phyloP scores from a whole-genome alignment of 1,140 invertebrate species.

The Diachasmimorpha longicaudata region DNA sequence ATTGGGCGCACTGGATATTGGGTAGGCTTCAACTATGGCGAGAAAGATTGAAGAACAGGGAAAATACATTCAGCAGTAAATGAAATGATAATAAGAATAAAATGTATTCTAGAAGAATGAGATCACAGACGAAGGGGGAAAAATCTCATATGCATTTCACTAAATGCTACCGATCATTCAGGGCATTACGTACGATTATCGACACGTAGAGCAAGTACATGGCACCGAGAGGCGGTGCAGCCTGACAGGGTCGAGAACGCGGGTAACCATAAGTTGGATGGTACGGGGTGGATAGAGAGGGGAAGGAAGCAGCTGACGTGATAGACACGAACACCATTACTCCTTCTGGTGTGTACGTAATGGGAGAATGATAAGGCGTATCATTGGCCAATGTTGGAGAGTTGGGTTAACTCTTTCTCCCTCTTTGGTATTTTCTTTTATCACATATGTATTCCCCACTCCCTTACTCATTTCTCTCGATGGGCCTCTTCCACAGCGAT shows the following conservation, averaged over 20 bases:
- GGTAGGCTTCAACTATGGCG: neutral
- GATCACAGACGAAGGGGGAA: neutral
- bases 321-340: constrained; percentile 37
- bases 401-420: constrained; percentile 34
- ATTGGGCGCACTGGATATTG: neutral
- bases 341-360: constrained; percentile 35
- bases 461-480: constrained; percentile 8
- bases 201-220: constrained; percentile 12
- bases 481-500: no score
- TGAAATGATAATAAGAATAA: neutral
- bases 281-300: constrained; percentile 29
- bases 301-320: constrained; percentile 44
- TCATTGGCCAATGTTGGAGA: constrained; percentile 46
- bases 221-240: constrained; percentile 28
- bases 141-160: neutral
- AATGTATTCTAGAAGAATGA: neutral
- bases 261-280: neutral
- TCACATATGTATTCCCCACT: constrained; percentile 15
- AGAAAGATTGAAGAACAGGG: neutral
- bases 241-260: constrained; percentile 28
- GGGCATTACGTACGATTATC: constrained; percentile 30
- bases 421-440: constrained; percentile 21
- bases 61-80: no score
- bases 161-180: constrained; percentile 31
- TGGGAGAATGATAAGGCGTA: constrained; percentile 47